Percentiles rank a stretch among this genome's conserved stretches.
Evolutionary conservation across 1,140 invertebrate species (phyloP).

Genomic region (Chironomus tepperi): DNA sequence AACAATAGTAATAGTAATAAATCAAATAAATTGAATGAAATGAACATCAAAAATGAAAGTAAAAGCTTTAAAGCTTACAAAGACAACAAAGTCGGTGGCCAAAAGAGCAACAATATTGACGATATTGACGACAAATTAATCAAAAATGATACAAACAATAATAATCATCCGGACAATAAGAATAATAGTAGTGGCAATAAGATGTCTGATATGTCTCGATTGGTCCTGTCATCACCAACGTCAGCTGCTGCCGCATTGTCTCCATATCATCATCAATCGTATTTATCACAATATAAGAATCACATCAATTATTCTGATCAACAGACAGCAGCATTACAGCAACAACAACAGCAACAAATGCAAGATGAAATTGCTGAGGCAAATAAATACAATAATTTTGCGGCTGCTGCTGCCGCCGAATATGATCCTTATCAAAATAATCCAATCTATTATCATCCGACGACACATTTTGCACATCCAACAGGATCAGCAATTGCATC

Average conservation of each 20-base stretch:
- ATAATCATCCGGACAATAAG: constrained; percentile 25
- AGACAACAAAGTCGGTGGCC: background rate
- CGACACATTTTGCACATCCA: constrained; percentile 30
- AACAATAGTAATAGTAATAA: constrained; percentile 10
- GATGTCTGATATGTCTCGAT: constrained; percentile 13
- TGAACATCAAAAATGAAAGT: background rate
- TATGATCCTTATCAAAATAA: constrained; percentile 50
- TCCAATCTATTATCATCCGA: constrained; percentile 33
- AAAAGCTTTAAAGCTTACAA: background rate
- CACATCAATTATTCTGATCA: constrained; percentile 25
- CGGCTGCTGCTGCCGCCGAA: constrained; percentile 34
- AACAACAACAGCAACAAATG: constrained; percentile 6
- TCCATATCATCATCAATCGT: constrained; percentile 25
- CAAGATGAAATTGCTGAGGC: constrained; percentile 16
- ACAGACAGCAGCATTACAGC: background rate
- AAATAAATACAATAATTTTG: constrained; percentile 39
- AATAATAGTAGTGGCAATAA: constrained; percentile 25
- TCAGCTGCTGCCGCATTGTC: constrained; percentile 27
- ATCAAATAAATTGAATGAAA: background rate
- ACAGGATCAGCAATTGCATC: background rate
- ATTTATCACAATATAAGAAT: constrained; percentile 25
- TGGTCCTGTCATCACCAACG: constrained; percentile 23
- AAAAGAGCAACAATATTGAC: background rate
- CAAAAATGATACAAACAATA: constrained; percentile 39
- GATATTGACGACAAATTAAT: constrained; percentile 34